These are phyloP conservation scores for Anas georgica DNA, from an alignment of 2,797 vertebrate species.

Conservation along the genomic window DNA sequence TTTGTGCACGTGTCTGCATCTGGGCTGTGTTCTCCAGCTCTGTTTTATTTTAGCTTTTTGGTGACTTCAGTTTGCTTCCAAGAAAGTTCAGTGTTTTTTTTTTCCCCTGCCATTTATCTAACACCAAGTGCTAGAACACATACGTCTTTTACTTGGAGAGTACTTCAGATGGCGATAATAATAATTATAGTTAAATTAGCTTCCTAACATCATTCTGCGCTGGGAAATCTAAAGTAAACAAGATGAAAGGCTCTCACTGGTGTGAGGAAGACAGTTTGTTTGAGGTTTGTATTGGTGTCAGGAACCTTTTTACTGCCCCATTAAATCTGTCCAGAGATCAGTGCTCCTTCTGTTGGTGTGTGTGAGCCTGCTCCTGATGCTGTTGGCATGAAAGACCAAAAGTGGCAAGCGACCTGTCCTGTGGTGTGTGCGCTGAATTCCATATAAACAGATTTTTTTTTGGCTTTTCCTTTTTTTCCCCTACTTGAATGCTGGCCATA, in stretches of 20 bases:
- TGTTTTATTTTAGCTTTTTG: not conserved
- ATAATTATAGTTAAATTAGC: not conserved
- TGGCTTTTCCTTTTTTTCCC: not conserved
- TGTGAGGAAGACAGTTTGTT: not conserved
- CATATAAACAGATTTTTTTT: not conserved
- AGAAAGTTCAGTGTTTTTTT: not conserved
- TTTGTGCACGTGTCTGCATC: not conserved
- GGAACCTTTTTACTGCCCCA: not conserved
- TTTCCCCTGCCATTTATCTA: not conserved
- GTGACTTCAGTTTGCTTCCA: not conserved
- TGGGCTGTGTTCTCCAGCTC: not conserved
- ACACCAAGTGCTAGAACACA: not conserved
- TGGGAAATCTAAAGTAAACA: not conserved
- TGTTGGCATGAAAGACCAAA: not conserved
- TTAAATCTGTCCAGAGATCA: not conserved
- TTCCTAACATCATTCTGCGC: not conserved
- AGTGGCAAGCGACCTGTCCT: not conserved
- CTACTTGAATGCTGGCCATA: not conserved
- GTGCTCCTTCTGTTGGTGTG: rapidly evolving
- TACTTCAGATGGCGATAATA: not conserved
- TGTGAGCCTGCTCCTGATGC: no score
- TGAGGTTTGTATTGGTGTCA: not conserved
- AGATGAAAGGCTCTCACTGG: not conserved
- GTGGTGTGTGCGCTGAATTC: not conserved
- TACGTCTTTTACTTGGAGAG: not conserved